These are phyloP conservation scores for Felis chaus DNA, from an alignment of 2,113 vertebrate genomes.

Conservation along the genomic window DNA sequence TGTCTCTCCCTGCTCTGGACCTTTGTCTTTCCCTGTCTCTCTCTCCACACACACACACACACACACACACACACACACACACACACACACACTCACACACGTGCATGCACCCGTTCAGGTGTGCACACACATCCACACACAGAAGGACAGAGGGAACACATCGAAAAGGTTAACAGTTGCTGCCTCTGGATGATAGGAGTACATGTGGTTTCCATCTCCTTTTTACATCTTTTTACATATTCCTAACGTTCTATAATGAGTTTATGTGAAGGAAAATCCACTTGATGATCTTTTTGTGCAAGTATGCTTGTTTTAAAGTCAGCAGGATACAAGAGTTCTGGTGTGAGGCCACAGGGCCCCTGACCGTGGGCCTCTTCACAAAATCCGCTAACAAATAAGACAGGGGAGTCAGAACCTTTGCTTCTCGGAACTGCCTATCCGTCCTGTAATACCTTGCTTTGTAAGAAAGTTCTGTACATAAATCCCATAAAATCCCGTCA, in stretches of 20 bases:
- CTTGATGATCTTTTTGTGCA: not conserved
- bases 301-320: not conserved
- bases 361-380: not conserved
- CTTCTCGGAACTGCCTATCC: conserved; percentile 53
- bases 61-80: too few relatives aligned
- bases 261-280: not conserved
- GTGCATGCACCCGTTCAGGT: too few relatives aligned
- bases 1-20: not conserved
- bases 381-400: not conserved
- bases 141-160: not conserved
- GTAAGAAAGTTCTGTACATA: conserved; percentile 69
- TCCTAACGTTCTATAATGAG: not conserved
- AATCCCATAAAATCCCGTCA: conserved; percentile 53
- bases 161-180: not conserved
- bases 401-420: conserved; percentile 1
- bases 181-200: too few relatives aligned
- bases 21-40: not conserved
- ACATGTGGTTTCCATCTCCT: not conserved
- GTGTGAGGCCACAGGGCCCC: not conserved
- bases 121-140: too few relatives aligned
- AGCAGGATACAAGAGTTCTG: not conserved
- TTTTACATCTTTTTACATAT: not conserved
- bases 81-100: too few relatives aligned
- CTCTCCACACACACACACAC: rapidly evolving
- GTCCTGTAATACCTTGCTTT: conserved; percentile 68